phyloP scores from a whole-genome alignment of 2,113 vertebrate genomes.

The Poecile atricapillus region DNA sequence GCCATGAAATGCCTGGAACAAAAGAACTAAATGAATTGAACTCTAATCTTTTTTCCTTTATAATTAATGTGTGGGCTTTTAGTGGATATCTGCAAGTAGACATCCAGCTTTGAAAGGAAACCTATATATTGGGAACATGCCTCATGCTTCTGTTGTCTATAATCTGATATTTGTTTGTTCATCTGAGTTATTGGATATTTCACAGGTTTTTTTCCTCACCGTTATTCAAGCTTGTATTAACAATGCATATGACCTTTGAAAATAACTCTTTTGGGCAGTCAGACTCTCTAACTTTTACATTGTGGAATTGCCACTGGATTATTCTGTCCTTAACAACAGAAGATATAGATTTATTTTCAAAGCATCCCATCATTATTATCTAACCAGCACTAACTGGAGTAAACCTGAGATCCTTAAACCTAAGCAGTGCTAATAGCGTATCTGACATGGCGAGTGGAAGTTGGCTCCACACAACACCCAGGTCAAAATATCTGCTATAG shows the following conservation, averaged over 20 bases:
- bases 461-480: not conserved
- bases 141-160: not conserved
- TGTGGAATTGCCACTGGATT: not conserved
- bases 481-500: not conserved
- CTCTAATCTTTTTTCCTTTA: constrained; percentile 35
- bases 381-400: not conserved
- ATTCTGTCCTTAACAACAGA: not conserved
- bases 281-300: constrained; percentile 5
- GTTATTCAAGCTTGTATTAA: constrained; percentile 12
- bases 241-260: constrained; percentile 2
- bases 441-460: not conserved
- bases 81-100: constrained; percentile 36
- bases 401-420: not conserved
- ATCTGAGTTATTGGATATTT: constrained; percentile 3
- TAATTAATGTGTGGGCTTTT: constrained; percentile 55
- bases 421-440: not conserved
- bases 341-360: constrained; percentile 27
- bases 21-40: constrained; percentile 21
- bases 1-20: constrained; percentile 32
- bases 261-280: constrained; percentile 10
- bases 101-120: constrained; percentile 35
- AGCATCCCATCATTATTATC: not conserved
- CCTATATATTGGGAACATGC: not conserved
- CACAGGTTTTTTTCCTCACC: not conserved
- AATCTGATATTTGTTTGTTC: constrained; percentile 23